Evolutionary conservation across 2,797 vertebrate genomes (phyloP).

Genomic region (Tarsius wallacei): DNA sequence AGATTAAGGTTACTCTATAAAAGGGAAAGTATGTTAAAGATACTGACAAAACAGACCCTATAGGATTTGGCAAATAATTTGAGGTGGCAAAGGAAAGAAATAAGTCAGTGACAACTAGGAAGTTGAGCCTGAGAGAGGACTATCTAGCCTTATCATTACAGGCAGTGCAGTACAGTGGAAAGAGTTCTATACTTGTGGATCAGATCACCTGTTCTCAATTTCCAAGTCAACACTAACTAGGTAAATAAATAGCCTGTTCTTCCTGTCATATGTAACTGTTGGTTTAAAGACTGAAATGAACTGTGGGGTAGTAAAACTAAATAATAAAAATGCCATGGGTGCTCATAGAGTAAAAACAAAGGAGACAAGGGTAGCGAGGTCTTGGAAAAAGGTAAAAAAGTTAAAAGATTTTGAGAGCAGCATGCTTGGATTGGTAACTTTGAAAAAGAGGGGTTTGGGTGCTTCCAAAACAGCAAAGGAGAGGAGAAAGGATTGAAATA

Average conservation of each 20-base stretch:
- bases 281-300: constrained; percentile 8
- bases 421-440: constrained; percentile 6
- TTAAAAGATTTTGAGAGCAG: neutral
- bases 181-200: neutral
- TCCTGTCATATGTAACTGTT: neutral
- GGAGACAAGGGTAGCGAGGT: neutral
- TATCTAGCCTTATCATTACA: neutral
- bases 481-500: constrained; percentile 11
- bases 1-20: neutral
- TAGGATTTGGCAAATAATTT: neutral
- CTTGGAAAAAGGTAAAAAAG: neutral
- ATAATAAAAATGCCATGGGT: neutral
- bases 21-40: neutral
- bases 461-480: neutral
- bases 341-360: neutral
- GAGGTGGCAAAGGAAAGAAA: neutral
- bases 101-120: neutral
- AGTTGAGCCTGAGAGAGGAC: neutral
- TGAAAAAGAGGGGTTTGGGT: neutral
- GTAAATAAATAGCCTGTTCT: neutral
- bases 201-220: neutral
- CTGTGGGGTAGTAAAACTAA: neutral
- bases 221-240: neutral
- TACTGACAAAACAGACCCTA: neutral
- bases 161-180: neutral